Conservation (phyloP, 2,888 invertebrate genomes). For the Hesperia comma region DNA sequence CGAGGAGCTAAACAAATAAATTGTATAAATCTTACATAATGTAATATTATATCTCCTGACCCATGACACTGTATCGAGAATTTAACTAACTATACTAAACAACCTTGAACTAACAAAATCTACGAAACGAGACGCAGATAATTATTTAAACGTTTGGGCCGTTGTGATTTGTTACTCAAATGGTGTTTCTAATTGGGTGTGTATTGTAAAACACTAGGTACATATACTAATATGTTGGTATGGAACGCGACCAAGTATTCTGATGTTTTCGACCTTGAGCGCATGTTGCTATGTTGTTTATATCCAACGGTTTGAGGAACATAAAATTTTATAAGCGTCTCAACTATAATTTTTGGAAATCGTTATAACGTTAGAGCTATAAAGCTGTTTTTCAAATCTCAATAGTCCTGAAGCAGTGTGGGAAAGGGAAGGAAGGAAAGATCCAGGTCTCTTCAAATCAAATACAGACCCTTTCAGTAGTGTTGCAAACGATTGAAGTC, state of each 20-base stretch:
- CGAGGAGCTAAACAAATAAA: not conserved
- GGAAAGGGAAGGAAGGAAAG: too few relatives aligned
- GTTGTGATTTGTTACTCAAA: slow-evolving; percentile 1
- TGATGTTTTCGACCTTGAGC: slow-evolving; percentile 3
- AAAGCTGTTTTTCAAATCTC: too few relatives aligned
- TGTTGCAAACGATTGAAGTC: too few relatives aligned
- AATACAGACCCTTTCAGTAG: too few relatives aligned
- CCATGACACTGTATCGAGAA: not conserved
- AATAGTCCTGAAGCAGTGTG: too few relatives aligned
- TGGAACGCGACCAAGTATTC: not conserved
- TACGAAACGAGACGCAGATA: not conserved
- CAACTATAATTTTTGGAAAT: not conserved
- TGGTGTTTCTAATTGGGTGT: slow-evolving; percentile 3
- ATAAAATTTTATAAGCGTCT: not conserved
- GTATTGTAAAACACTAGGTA: slow-evolving; percentile 11
- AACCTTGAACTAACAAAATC: slow-evolving; percentile 7
- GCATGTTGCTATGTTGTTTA: not conserved
- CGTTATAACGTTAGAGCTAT: not conserved
- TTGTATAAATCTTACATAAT: too few relatives aligned
- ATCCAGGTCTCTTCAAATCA: too few relatives aligned
- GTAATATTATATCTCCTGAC: not conserved
- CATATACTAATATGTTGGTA: not conserved
- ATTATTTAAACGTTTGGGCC: not conserved
- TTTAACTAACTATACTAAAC: not conserved
- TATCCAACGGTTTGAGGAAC: not conserved